Base-by-base conservation (phyloP, 2,888 invertebrate species). In the Timema podura region DNA sequence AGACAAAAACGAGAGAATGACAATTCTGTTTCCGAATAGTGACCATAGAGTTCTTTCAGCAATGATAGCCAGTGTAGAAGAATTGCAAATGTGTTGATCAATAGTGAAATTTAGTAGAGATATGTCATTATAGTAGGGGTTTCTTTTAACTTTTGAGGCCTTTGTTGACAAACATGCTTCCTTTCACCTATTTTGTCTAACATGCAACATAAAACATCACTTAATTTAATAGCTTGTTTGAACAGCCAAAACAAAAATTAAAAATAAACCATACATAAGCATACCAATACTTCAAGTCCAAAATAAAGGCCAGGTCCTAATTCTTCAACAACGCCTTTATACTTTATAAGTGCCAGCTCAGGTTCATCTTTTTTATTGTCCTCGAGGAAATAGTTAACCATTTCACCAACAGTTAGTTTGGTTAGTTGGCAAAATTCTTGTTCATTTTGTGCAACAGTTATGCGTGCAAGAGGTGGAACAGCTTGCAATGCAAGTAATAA, bases 281-380 rank as follows among this genome's bases (percentile, higher is more conserved):
- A 70, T 77, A 77, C 77, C 77, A 76, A 75, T 68, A 76, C 67
- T 68, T 76, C 75, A 71, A 77, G 75, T 74, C 77, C 77, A 75
- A 74, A 77, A 74, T 74, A 77, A 68, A 69, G 70, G 71, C 76
- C 76, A 67, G 71, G 73, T 48, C 77, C 76, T 70, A 74, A 72
- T 70, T 73, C 72, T 49, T 71, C 65, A 57, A 76, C 74, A 57
- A 74, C 74, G 57, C 77, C 77, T 71, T 75, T 76, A 71, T 74
- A 76, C 64, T 71, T 75, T 49, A 77, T 74, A 51, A 75, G 71
- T n/a, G 75, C 75, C 69, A 71, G 68, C 64, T 74, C 73, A 46
- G 69, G 70, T 64, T 69, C 59, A 68, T 49, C 57, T 15, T 49
- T 45, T 59, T 72, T 66, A 15, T 69, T 48, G 64, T 67, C 73